phyloP scores from a whole-genome alignment of 2,888 invertebrate genomes.

The Harpalus rufipes region DNA sequence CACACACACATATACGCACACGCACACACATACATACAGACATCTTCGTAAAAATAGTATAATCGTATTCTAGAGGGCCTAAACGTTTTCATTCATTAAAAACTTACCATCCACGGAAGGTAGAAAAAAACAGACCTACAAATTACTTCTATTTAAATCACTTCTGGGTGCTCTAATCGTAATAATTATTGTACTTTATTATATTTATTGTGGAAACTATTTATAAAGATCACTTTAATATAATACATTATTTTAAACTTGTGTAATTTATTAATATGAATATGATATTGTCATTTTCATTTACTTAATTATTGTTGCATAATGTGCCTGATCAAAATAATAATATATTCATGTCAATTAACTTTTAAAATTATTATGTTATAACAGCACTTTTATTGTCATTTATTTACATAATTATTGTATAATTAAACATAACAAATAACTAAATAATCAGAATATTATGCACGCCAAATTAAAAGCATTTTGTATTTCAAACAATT shows the following conservation, averaged over 20 bases:
- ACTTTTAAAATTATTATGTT: neutral
- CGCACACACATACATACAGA: too few species aligned
- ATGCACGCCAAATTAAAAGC: constrained; percentile 3
- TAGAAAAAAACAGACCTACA: too few species aligned
- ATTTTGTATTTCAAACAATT: constrained; percentile 3
- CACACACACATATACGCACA: too few species aligned
- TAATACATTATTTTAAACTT: neutral
- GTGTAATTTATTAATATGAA: neutral
- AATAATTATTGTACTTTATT: too few species aligned
- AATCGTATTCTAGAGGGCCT: too few species aligned
- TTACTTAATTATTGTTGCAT: neutral
- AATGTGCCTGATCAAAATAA: neutral
- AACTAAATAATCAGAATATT: constrained; percentile 16
- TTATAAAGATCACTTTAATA: neutral
- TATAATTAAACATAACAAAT: neutral
- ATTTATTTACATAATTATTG: constrained; percentile 2
- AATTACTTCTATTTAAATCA: too few species aligned
- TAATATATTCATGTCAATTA: neutral
- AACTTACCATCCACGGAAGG: too few species aligned
- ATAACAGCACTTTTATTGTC: neutral
- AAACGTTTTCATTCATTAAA: too few species aligned
- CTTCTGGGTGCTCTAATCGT: too few species aligned
- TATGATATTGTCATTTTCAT: neutral
- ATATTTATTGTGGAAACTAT: too few species aligned
- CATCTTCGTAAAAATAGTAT: too few species aligned